These are phyloP conservation scores for Amphibalanus amphitrite DNA, from an alignment of 1,140 invertebrate genomes.

Conservation along the genomic window DNA sequence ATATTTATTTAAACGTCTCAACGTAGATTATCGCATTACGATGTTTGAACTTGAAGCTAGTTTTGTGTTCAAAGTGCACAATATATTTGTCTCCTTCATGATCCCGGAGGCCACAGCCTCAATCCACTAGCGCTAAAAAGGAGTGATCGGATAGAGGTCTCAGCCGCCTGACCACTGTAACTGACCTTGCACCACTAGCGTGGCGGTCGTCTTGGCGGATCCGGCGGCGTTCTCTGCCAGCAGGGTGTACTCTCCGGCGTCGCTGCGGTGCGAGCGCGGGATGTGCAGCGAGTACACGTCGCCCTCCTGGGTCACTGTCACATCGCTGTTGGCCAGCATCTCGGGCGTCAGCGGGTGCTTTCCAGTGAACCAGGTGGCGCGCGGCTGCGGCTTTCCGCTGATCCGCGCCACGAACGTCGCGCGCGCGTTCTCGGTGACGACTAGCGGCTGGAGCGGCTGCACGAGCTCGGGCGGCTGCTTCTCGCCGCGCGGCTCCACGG, in stretches of 20 bases:
- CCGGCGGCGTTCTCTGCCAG: slow-evolving; percentile 52
- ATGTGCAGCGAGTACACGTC: slow-evolving; percentile 36
- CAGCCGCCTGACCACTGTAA: too few species aligned
- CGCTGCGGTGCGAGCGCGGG: slow-evolving; percentile 43
- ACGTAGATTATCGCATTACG: too few species aligned
- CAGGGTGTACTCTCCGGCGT: slow-evolving; percentile 36
- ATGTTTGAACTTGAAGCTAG: too few species aligned
- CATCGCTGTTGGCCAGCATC: slow-evolving; percentile 26
- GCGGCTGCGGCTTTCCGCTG: slow-evolving; percentile 58
- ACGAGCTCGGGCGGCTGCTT: slow-evolving; percentile 13
- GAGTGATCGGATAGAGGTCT: too few species aligned
- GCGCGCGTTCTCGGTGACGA: slow-evolving; percentile 57
- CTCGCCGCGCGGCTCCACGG: slow-evolving; percentile 25
- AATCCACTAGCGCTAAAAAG: too few species aligned
- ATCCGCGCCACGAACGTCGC: slow-evolving; percentile 54
- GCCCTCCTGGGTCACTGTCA: slow-evolving; percentile 40
- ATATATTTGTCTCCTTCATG: too few species aligned
- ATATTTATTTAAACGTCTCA: too few species aligned
- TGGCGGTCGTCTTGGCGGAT: slow-evolving; percentile 68
- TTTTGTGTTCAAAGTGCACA: too few species aligned
- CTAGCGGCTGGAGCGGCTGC: slow-evolving; percentile 47
- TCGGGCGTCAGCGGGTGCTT: slow-evolving; percentile 40
- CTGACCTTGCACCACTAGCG: slow-evolving; percentile 33
- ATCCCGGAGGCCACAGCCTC: too few species aligned
- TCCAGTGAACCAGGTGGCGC: slow-evolving; percentile 45